Base-by-base conservation (phyloP, 2,113 vertebrate species). In the Paratilapia polleni region DNA sequence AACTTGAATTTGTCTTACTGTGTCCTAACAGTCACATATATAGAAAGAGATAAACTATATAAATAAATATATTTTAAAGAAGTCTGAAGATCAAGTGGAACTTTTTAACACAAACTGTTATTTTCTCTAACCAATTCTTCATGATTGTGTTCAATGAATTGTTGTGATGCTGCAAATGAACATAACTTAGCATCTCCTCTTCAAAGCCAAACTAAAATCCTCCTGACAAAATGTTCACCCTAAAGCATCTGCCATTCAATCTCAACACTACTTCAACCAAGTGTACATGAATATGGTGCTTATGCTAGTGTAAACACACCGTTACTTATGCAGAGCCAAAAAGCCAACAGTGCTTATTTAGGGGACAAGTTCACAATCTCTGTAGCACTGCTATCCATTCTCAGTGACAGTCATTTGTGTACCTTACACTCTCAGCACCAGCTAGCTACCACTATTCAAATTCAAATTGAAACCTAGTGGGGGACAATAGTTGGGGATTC, bases 371-470 rank as follows among this genome's bases (percentile, higher is more conserved):
- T 91, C 84, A 91, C 90, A 91, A 92, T 89, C 88, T 82, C 84
- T 66, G 88, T 87, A 88, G 86, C 83, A 24, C 85, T 83, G 89
- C 89, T 60, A 91, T 94, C 94, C 92, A 91, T 94, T 90, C 91
- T 93, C 88, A 83, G 83, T 95, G 94, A 96, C 93, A 94, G 93
- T 95, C 89, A 94, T 95, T 95, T 96, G 94, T 96, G 94, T 95
- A 95, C 95, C 91, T 95, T 94, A 95, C 95, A 95, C 94, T 95
- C 94, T 91, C 89, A 91, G 88, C 91, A 94, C 92, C 92, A 94
- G 94, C 90, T 86, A 94, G 92, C 92, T 87, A 87, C 87, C 85
- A 81, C 92, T 86, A 95, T 96, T 96, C 93, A 96, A 94, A 96
- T 96, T 96, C 93, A 96, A 96, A 96, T 96, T 81, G 84, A 90